Evolutionary conservation across 2,888 invertebrate species (phyloP).

Genomic region (Crioceris asparagi): DNA sequence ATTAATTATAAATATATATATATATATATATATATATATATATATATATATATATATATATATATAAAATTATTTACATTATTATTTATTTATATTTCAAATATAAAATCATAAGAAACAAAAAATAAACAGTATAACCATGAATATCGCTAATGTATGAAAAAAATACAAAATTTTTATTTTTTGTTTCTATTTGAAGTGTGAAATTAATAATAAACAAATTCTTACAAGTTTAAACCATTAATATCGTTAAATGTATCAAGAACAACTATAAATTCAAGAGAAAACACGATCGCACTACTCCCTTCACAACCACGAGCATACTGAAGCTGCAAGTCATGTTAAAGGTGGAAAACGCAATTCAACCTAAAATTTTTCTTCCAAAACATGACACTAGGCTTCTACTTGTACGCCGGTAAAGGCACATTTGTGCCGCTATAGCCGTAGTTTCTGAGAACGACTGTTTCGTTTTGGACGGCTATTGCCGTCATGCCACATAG

Average conservation of each 20-base stretch:
- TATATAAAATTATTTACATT: conserved; percentile 1
- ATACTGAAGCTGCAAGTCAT: conserved; percentile 6
- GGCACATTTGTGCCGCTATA: conserved; percentile 4
- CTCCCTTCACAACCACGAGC: conserved; percentile 5
- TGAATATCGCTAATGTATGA: conserved; percentile 2
- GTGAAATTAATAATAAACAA: conserved; percentile 7
- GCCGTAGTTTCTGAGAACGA: too few species aligned
- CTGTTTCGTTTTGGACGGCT: too few species aligned
- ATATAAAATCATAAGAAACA: neutral
- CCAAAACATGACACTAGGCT: too few species aligned
- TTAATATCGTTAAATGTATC: too few species aligned
- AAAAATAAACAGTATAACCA: neutral
- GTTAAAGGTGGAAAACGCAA: conserved; percentile 4
- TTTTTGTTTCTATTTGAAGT: conserved; percentile 1
- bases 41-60: conserved; percentile 4
- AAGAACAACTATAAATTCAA: too few species aligned
- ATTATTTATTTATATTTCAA: conserved; percentile 5
- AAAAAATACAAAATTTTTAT: neutral
- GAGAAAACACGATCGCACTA: conserved; percentile 7
- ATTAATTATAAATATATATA: too few species aligned
- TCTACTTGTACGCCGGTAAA: too few species aligned
- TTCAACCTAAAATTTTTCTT: conserved; percentile 2
- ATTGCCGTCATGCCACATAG: too few species aligned
- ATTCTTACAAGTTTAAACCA: conserved; percentile 7
- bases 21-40: too few species aligned